These are phyloP conservation scores for Pecten maximus DNA, from an alignment of 2,888 invertebrate species.

Conservation along the genomic window DNA sequence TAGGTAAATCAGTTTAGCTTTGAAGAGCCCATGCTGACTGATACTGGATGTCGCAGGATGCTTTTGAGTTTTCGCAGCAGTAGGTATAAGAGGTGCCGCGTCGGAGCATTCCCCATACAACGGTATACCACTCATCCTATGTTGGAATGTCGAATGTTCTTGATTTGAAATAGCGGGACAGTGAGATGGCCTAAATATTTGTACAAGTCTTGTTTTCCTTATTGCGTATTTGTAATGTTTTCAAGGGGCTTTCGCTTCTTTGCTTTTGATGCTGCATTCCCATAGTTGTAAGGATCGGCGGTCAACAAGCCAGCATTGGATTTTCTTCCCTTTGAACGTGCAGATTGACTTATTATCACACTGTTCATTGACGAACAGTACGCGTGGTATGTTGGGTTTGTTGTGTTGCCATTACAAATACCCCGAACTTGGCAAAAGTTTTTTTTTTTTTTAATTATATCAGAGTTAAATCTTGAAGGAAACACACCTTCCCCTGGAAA, in stretches of 20 bases:
- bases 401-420: slow-evolving; percentile 44
- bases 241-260: not conserved
- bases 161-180: no score
- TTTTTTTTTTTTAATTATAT: slow-evolving; percentile 51
- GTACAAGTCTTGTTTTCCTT: no score
- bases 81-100: no score
- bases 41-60: no score
- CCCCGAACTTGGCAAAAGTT: slow-evolving; percentile 48
- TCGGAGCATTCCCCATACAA: no score
- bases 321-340: slow-evolving; percentile 45
- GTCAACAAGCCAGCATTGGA: slow-evolving; percentile 46
- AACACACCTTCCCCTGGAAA: slow-evolving; percentile 37
- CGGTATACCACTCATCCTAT: no score
- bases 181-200: no score
- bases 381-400: slow-evolving; percentile 46
- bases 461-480: slow-evolving; percentile 49
- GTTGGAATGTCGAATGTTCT: no score
- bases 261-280: slow-evolving; percentile 9
- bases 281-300: slow-evolving; percentile 38
- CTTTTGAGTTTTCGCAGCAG: no score
- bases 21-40: no score
- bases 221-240: not conserved
- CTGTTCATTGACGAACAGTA: slow-evolving; percentile 44
- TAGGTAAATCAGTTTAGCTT: no score
- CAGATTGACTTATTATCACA: slow-evolving; percentile 41